These are phyloP conservation scores for Amphilophus citrinellus DNA, from an alignment of 2,113 vertebrate species.

Conservation along the genomic window DNA sequence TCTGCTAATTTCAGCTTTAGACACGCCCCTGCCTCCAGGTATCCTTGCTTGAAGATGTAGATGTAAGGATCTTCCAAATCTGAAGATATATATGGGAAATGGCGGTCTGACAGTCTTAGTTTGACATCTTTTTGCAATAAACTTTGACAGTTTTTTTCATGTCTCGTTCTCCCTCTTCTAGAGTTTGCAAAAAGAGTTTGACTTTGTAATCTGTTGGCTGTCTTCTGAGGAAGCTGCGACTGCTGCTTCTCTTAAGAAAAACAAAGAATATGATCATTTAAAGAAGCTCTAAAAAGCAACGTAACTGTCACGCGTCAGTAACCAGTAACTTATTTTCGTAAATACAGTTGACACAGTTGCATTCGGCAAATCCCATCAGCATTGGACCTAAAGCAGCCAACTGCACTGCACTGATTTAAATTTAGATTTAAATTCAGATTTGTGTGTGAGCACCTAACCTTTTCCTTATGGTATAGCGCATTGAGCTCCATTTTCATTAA, in stretches of 20 bases:
- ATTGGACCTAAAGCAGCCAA: neutral
- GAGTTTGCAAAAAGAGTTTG: too few relatives aligned
- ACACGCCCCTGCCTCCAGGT: neutral
- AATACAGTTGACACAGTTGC: neutral
- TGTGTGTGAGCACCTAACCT: neutral
- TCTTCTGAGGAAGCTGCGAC: too few relatives aligned
- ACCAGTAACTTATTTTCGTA: too few relatives aligned
- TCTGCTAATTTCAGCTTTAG: neutral
- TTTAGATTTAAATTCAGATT: neutral
- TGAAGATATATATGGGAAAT: neutral
- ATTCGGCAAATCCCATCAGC: neutral
- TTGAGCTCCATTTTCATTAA: neutral
- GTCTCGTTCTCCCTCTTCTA: too few relatives aligned
- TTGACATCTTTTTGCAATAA: neutral
- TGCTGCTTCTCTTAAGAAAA: neutral
- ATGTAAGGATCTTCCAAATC: neutral
- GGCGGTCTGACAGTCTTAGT: neutral
- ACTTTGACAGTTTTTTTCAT: neutral
- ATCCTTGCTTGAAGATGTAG: neutral
- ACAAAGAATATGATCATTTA: neutral
- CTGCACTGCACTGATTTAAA: neutral
- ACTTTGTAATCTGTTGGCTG: too few relatives aligned
- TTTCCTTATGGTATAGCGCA: neutral
- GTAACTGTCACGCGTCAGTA: neutral
- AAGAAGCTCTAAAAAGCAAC: neutral